phyloP scores from a whole-genome alignment of 1,140 invertebrate species.

The Drosophila lini region DNA sequence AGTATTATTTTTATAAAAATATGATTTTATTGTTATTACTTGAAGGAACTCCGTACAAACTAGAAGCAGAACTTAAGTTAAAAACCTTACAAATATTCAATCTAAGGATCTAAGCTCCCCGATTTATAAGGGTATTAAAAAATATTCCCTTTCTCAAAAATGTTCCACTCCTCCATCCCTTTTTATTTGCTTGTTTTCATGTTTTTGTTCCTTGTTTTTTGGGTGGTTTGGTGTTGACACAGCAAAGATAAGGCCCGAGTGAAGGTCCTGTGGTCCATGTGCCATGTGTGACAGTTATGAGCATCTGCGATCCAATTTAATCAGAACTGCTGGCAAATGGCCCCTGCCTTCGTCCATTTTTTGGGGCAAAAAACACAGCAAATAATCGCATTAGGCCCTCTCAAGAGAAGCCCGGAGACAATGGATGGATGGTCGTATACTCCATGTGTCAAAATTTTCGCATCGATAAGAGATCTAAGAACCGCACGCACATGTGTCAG shows the following conservation, averaged over 20 bases:
- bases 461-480: slow-evolving; percentile 38
- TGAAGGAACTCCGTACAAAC: no score
- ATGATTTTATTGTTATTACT: no score
- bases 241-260: slow-evolving; percentile 16
- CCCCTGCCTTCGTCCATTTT: slow-evolving; percentile 28
- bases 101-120: not conserved
- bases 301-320: slow-evolving; percentile 74
- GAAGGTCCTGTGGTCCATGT: slow-evolving; percentile 13
- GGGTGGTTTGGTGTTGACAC: slow-evolving; percentile 65
- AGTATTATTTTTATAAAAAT: no score
- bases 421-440: slow-evolving; percentile 14
- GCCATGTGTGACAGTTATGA: slow-evolving; percentile 77
- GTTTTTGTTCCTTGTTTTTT: slow-evolving; percentile 48
- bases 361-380: slow-evolving; percentile 58
- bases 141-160: not conserved
- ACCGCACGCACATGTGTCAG: slow-evolving; percentile 47
- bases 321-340: slow-evolving; percentile 55
- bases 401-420: slow-evolving; percentile 40
- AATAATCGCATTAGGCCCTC: slow-evolving; percentile 68
- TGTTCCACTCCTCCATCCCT: slow-evolving; percentile 3
- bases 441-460: slow-evolving; percentile 71
- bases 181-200: slow-evolving; percentile 43
- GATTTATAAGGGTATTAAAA: slow-evolving; percentile 25
- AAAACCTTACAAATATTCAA: not conserved
- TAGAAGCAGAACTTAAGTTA: no score